Conservation (phyloP, 2,888 invertebrate species). For the Amblyjoppa proteus region DNA sequence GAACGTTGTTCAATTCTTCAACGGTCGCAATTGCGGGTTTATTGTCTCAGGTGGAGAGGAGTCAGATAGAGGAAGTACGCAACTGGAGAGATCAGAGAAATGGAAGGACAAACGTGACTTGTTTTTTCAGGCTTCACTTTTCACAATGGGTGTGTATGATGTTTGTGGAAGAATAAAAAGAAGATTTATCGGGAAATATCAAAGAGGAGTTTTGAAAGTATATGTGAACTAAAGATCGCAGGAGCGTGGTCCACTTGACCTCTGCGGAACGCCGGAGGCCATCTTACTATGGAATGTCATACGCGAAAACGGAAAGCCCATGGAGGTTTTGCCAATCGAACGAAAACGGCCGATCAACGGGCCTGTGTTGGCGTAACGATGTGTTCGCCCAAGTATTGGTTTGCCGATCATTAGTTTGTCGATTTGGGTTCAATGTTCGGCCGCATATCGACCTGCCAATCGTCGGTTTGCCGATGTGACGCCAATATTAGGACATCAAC, state of each 20-base stretch:
- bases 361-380: too few species aligned
- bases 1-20: not conserved
- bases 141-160: not conserved
- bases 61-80: not conserved
- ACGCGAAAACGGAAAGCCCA: too few species aligned
- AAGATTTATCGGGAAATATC: not conserved
- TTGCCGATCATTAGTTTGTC: too few species aligned
- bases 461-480: too few species aligned
- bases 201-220: not conserved
- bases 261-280: not conserved
- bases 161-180: not conserved
- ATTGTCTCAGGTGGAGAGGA: not conserved
- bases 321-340: too few species aligned
- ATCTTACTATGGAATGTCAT: not conserved
- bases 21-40: not conserved
- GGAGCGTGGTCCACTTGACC: not conserved
- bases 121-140: not conserved
- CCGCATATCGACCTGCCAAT: too few species aligned
- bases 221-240: not conserved
- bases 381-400: too few species aligned
- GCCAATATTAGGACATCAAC: too few species aligned
- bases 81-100: not conserved
- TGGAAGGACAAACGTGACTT: too few species aligned
- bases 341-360: too few species aligned
- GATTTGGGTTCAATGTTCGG: too few species aligned